Evolutionary conservation across 2,113 vertebrate genomes (phyloP).

Genomic region (Neomonachus schauinslandi): DNA sequence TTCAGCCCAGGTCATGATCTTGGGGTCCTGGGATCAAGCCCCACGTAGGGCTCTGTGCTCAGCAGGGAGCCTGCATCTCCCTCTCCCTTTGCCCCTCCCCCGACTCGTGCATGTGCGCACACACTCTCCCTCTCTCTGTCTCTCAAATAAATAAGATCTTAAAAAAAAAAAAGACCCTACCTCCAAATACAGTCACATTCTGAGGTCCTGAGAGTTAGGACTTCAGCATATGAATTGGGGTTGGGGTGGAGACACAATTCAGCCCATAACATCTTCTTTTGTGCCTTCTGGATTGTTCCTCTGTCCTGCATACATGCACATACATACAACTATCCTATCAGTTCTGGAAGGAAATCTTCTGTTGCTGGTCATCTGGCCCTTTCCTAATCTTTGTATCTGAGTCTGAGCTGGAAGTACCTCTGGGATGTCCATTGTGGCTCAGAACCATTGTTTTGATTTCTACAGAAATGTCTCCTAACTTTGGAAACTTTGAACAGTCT

Average conservation of each 20-base stretch:
- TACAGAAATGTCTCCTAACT: background rate
- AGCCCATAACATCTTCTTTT: background rate
- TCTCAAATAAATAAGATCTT: background rate
- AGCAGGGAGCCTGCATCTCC: background rate
- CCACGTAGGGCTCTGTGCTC: background rate
- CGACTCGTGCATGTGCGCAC: no score
- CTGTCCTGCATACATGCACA: background rate
- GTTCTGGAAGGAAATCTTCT: background rate
- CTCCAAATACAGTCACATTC: background rate
- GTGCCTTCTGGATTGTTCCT: background rate
- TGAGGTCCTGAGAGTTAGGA: background rate
- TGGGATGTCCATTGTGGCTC: background rate
- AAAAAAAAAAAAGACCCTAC: background rate
- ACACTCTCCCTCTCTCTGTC: background rate
- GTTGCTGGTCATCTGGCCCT: background rate
- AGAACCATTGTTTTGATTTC: background rate
- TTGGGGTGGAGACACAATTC: background rate
- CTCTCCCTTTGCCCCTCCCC: background rate
- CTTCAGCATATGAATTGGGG: no score
- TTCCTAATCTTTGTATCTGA: background rate
- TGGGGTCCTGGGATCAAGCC: background rate
- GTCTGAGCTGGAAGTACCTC: background rate
- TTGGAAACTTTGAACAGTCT: background rate
- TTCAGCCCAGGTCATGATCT: background rate
- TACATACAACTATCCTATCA: background rate